Evolutionary conservation across 1,140 invertebrate species (phyloP), one percentile per base, ranked within the genome.

Genomic region (Agrilus planipennis): DNA sequence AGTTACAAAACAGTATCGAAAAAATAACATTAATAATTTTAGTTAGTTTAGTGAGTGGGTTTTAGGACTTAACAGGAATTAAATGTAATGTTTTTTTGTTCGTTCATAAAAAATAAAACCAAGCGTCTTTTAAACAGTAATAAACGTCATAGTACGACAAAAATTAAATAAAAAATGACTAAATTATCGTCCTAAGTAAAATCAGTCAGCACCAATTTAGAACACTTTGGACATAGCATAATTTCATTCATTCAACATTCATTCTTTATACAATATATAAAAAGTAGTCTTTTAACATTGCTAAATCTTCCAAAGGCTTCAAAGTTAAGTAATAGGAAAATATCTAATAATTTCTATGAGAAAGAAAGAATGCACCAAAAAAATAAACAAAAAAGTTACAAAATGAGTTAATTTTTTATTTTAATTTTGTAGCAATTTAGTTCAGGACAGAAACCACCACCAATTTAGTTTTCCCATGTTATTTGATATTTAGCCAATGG

Each of bases 281-380:
- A n/a, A n/a, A n/a, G n/a, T 58, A 61, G 52, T 56, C 55, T 61
- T 59, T 52, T 45, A 45, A 39, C 41, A 28, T 43, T 45, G 20
- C 19, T 57, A 61, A 42, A 49, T 61, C 57, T 60, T 61, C 59
- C 59, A 58, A 51, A 47, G 59, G 59, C 59, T 61, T 46, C 42
- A 41, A 29, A 10, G 25, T 31, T 30, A 47, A 50, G 41, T 22
- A 46, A 42, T 39, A 34, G n/a, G 19, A 36, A 39, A 38, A 44
- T 50, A 35, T 45, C 35, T 27, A 46, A 49, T 46, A 18, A 41
- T 53, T 53, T 53, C 30, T 54, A 50, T n/a, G 50, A 58, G 18
- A 51, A 23, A 51, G 52, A 31, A 45, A 23, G 14, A 23, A 34
- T 23, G 34, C 14, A 35, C 20, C 15, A 27, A 37, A 50, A 44